A percentile compares a stretch with the other conserved stretches of the same genome.
Evolutionary conservation across 2,797 vertebrate species (phyloP).

Genomic region (Anabacerthia variegaticeps): DNA sequence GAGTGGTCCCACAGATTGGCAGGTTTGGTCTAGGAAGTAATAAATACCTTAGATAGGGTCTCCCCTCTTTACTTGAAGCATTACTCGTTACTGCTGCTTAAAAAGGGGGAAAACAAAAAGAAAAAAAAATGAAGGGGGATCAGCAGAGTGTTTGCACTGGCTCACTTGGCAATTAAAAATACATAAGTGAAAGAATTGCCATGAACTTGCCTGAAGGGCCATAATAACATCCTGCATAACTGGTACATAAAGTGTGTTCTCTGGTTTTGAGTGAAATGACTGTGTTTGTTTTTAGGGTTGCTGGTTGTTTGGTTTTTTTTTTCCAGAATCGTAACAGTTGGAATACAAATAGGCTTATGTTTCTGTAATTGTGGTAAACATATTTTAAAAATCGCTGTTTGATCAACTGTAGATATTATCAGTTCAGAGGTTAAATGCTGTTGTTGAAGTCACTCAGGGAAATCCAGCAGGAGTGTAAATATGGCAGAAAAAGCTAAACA

Average conservation of each 20-base stretch:
- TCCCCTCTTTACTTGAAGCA: background rate
- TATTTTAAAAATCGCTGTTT: slow-evolving; percentile 6
- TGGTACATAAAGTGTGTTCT: background rate
- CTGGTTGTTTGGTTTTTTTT: background rate
- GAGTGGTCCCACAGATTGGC: background rate
- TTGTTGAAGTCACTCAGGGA: slow-evolving; percentile 26
- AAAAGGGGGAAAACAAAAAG: background rate
- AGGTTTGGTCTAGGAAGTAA: background rate
- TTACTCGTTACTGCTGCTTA: background rate
- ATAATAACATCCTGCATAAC: slow-evolving; percentile 2
- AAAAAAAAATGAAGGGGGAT: background rate
- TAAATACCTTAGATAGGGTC: background rate
- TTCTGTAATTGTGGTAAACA: slow-evolving; percentile 39
- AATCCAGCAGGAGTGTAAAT: slow-evolving; percentile 69
- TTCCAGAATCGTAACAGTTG: background rate
- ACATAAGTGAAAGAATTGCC: slow-evolving; percentile 9
- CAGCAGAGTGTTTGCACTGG: background rate
- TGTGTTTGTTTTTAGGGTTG: slow-evolving; percentile 18
- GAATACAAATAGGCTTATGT: slow-evolving; percentile 23
- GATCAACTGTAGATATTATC: slow-evolving; percentile 41
- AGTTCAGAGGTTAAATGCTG: slow-evolving; percentile 59
- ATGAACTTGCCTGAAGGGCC: slow-evolving; percentile 28
- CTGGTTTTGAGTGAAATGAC: slow-evolving; percentile 6
- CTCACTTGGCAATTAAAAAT: slow-evolving; percentile 36
- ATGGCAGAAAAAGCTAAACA: slow-evolving; percentile 65